These are phyloP conservation scores for Megastigmus dorsalis DNA, from an alignment of 2,888 invertebrate genomes.

Conservation along the genomic window DNA sequence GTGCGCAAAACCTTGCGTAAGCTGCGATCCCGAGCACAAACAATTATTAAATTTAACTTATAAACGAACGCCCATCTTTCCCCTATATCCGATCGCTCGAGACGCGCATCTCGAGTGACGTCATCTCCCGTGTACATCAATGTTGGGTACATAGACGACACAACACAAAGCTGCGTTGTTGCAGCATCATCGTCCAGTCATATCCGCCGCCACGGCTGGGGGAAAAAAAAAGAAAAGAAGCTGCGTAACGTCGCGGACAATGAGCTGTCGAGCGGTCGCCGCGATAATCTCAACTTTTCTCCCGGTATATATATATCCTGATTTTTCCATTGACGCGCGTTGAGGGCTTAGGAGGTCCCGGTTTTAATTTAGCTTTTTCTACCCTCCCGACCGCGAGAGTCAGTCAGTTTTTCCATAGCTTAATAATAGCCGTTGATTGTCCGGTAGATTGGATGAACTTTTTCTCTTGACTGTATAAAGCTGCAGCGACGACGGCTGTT, in stretches of 20 bases:
- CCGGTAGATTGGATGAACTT: neutral
- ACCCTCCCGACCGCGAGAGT: neutral
- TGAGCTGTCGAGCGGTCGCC: conserved; percentile 4
- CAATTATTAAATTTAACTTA: too few relatives aligned
- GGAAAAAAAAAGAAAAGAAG: neutral
- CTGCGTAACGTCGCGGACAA: conserved; percentile 31
- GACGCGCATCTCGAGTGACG: too few relatives aligned
- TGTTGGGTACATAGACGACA: too few relatives aligned
- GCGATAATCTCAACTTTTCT: neutral
- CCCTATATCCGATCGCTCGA: too few relatives aligned
- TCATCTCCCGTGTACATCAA: too few relatives aligned
- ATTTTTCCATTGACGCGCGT: neutral
- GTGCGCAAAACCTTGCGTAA: too few relatives aligned
- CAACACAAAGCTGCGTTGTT: too few relatives aligned
- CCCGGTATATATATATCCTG: neutral
- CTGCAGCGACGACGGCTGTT: neutral
- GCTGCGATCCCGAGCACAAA: too few relatives aligned
- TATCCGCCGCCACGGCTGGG: neutral
- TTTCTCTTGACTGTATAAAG: neutral
- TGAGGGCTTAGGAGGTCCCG: too few relatives aligned
- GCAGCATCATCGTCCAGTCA: conserved; percentile 18
- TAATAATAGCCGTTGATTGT: neutral
- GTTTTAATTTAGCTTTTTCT: neutral
- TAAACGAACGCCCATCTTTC: too few relatives aligned
- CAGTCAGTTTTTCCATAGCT: neutral